Conservation (phyloP, 2,888 invertebrate genomes). For the Idaea aversata region DNA sequence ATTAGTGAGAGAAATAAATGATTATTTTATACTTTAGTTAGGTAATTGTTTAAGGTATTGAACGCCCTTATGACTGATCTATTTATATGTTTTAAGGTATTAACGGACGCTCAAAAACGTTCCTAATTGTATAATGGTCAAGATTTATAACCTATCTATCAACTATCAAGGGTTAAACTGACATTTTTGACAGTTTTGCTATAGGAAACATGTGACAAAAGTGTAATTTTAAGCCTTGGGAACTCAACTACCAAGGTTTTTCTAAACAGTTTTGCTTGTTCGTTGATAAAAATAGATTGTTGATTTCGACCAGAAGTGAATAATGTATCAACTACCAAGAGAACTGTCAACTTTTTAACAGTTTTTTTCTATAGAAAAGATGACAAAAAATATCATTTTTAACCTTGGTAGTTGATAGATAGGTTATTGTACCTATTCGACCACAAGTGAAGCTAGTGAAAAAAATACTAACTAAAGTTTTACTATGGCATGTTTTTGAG, state of each 20-base stretch:
- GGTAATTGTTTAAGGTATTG: conserved; percentile 44
- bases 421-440: not conserved
- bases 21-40: conserved; percentile 51
- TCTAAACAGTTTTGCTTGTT: not conserved
- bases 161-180: too few species aligned
- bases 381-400: too few species aligned
- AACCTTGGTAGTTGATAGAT: not conserved
- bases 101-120: not conserved
- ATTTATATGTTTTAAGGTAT: conserved; percentile 68
- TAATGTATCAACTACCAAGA: too few species aligned
- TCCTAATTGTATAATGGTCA: too few species aligned
- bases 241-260: not conserved
- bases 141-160: too few species aligned
- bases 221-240: conserved; percentile 50
- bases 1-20: conserved; percentile 27
- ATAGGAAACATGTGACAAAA: conserved; percentile 25
- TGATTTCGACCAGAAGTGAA: too few species aligned
- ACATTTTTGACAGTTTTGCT: too few species aligned
- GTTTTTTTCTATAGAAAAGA: not conserved
- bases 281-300: not conserved
- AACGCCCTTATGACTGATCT: conserved; percentile 72
- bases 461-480: not conserved
- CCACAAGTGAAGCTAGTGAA: not conserved
- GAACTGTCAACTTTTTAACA: not conserved
- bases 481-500: too few species aligned